Evolutionary conservation across 2,888 invertebrate genomes (phyloP).

Genomic region (Junonia oenone): DNA sequence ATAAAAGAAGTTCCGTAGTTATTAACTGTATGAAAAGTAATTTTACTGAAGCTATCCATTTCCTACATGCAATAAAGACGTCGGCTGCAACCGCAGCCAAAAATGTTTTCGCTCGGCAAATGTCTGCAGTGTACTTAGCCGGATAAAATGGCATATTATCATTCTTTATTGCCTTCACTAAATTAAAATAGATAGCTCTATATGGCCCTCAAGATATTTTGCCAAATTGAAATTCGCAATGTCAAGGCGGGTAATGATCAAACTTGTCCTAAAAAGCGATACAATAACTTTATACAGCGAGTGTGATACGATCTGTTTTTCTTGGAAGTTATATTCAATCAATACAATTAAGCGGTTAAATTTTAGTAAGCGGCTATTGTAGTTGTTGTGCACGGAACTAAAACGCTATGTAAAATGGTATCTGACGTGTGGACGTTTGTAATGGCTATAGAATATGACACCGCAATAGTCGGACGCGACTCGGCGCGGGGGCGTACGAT

Average conservation of each 20-base stretch:
- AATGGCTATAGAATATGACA: slow-evolving; percentile 33
- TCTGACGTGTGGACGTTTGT: slow-evolving; percentile 5
- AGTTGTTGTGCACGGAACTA: too few relatives aligned
- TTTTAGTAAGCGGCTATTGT: too few relatives aligned
- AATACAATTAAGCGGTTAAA: too few relatives aligned
- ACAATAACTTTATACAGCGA: neutral
- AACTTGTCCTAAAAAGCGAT: neutral
- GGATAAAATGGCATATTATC: slow-evolving; percentile 27
- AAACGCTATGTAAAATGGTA: neutral
- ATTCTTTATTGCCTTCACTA: slow-evolving; percentile 27
- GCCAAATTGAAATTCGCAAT: slow-evolving; percentile 23
- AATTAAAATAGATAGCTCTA: slow-evolving; percentile 23
- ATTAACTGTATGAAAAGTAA: slow-evolving; percentile 34
- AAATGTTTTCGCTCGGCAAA: slow-evolving; percentile 33
- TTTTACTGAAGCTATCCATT: slow-evolving; percentile 32
- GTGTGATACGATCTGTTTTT: too few relatives aligned
- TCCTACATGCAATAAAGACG: slow-evolving; percentile 34
- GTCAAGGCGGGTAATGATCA: neutral
- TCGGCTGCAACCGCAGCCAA: slow-evolving; percentile 35
- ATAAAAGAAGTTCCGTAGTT: slow-evolving; percentile 29
- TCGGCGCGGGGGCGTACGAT: slow-evolving; percentile 60
- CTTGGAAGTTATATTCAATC: too few relatives aligned
- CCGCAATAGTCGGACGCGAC: slow-evolving; percentile 34
- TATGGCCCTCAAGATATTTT: slow-evolving; percentile 18
- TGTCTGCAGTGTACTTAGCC: slow-evolving; percentile 30